These are phyloP conservation scores for Oncopodura yosiiana DNA, from an alignment of 1,140 invertebrate genomes.

Conservation along the genomic window DNA sequence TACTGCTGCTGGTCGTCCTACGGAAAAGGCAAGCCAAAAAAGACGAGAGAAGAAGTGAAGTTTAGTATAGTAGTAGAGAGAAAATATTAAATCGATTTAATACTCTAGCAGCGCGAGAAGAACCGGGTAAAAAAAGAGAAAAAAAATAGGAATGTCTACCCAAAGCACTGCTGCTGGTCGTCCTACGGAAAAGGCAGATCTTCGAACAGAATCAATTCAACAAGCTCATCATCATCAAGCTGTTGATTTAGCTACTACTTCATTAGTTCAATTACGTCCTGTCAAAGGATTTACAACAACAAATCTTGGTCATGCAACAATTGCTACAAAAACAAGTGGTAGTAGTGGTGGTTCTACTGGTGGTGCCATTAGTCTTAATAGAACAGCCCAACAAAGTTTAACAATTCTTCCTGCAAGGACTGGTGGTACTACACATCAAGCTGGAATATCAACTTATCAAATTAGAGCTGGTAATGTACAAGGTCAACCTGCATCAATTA, in stretches of 20 bases:
- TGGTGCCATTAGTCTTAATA: slow-evolving; percentile 27
- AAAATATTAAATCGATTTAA: background rate
- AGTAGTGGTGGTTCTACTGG: slow-evolving; percentile 1
- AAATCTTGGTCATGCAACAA: slow-evolving; percentile 7
- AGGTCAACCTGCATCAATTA: slow-evolving; percentile 30
- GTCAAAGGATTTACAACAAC: slow-evolving; percentile 23
- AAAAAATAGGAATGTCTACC: slow-evolving; percentile 24
- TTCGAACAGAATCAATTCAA: slow-evolving; percentile 28
- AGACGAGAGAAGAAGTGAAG: no score
- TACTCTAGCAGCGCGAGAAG: background rate
- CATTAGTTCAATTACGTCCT: slow-evolving; percentile 30
- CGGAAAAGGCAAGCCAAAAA: slow-evolving; percentile 6
- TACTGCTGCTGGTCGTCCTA: background rate
- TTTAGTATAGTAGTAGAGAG: background rate
- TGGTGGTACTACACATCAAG: slow-evolving; percentile 12
- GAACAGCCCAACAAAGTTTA: slow-evolving; percentile 15
- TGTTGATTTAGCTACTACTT: slow-evolving; percentile 26
- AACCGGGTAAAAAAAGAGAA: background rate
- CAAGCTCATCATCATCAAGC: slow-evolving; percentile 16
- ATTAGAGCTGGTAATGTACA: slow-evolving; percentile 26
- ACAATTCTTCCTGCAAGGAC: slow-evolving; percentile 24
- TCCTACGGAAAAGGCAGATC: slow-evolving; percentile 28
- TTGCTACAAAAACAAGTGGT: background rate
- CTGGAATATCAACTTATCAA: slow-evolving; percentile 23
- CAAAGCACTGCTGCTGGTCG: slow-evolving; percentile 24